Base-by-base conservation (phyloP, 92 coral and sea anemone genomes). In the Meandrina meandrites region DNA sequence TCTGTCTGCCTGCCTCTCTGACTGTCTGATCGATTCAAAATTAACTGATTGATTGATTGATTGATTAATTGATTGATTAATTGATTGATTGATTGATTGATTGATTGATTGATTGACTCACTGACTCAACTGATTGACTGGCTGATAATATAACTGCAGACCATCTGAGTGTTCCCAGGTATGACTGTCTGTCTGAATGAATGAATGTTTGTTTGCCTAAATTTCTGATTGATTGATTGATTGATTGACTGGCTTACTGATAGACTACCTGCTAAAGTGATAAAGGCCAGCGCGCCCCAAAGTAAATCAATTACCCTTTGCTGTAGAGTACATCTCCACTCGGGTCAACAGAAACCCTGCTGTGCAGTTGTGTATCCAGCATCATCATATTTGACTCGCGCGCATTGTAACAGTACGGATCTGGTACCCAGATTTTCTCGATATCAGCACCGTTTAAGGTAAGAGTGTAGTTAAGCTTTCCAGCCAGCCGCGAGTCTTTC, bases 321-420 rank as follows among this genome's bases (percentile, higher is more conserved):
- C 93, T 92, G 68, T 92, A 92, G 53, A 85, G 48, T 11, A 92
- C 77, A 18, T 86, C 87, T 10, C 98, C 98, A 76, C 18, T 74
- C 1, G 91, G 86, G 9, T 87, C 47, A n/a, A 94, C 66, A 31
- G 85, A 35, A 51, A 94, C 76, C 89, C 84, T 90, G 81, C 98
- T 94, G 69, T 94, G 92, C 7, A 90, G 64, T 35, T 94, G 92
- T 0, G 79, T 81, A 28, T 94, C 95, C 2, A 88, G 50, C 75
- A 87, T 79, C 84, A 88, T 94, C 47, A 94, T 91, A 28, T 87
- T 91, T 48, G 95, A 84, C 53, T 94, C 93, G 36, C 95, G 88
- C 5, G 95, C 98, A 51, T 94, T 94, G 73, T 90, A 88, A 75
- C 98, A 94, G 76, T 86, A 94, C 19, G 98, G 91, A 42, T 94